These are phyloP conservation scores for Dicranocentrus wangi DNA, from an alignment of 2,888 invertebrate genomes.

Conservation along the genomic window DNA sequence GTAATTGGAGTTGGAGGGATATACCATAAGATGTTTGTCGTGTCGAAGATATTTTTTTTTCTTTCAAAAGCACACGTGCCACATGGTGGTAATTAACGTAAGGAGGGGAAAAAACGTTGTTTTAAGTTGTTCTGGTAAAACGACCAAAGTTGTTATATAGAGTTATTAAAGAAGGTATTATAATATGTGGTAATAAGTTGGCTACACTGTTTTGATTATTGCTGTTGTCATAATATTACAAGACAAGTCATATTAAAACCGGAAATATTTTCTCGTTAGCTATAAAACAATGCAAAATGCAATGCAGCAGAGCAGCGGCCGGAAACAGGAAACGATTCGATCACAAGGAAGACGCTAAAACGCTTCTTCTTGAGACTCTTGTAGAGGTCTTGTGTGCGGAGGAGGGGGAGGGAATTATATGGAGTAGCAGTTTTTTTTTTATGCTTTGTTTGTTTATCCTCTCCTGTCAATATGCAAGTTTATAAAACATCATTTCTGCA, in stretches of 20 bases:
- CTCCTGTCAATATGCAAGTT: constrained; percentile 27
- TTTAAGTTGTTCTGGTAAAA: no score
- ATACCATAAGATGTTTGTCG: no score
- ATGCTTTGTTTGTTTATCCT: constrained; percentile 42
- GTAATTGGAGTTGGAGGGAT: no score
- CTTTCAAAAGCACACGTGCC: no score
- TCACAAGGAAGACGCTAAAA: background rate
- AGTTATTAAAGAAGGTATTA: no score
- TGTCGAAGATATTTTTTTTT: no score
- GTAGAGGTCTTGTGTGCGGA: background rate
- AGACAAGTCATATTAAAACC: constrained; percentile 15
- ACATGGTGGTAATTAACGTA: no score
- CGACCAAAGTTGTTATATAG: no score
- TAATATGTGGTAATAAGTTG: no score
- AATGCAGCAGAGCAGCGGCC: constrained; percentile 7
- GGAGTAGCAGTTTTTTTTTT: no score
- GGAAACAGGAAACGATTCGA: constrained; percentile 48
- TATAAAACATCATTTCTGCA: background rate
- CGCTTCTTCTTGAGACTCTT: background rate
- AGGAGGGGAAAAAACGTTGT: no score
- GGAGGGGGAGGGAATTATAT: constrained; percentile 10
- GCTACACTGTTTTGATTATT: background rate
- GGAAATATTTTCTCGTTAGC: constrained; percentile 14
- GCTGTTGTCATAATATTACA: background rate
- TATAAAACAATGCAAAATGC: background rate